Conservation (phyloP, 1,140 invertebrate species). For the Drosophila guanche region DNA sequence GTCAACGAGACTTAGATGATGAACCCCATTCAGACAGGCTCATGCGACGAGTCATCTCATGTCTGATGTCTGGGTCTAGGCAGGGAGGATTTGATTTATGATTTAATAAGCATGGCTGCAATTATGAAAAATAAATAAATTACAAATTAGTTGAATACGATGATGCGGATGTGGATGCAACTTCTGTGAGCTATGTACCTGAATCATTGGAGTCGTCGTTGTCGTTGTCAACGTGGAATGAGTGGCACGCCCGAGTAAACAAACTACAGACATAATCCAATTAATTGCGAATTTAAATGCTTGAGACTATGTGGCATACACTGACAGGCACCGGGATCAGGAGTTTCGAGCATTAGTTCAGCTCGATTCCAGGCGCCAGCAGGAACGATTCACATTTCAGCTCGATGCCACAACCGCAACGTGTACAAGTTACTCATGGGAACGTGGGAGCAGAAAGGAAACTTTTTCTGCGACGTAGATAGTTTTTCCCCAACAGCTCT, state of each 20-base stretch:
- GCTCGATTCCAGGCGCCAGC: conserved; percentile 24
- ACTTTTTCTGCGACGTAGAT: conserved; percentile 67
- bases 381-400: conserved; percentile 45
- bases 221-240: conserved; percentile 11
- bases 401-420: conserved; percentile 41
- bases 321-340: background rate
- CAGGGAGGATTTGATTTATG: conserved; percentile 28
- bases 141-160: conserved; percentile 19
- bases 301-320: conserved; percentile 59
- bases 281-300: conserved; percentile 77
- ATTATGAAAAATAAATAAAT: conserved; percentile 62
- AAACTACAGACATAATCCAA: conserved; percentile 73
- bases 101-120: conserved; percentile 63
- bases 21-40: background rate
- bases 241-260: conserved; percentile 40
- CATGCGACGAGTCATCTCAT: too few species aligned
- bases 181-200: conserved; percentile 1
- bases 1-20: conserved; percentile 18
- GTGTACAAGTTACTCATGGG: conserved; percentile 50
- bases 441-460: conserved; percentile 40
- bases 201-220: background rate
- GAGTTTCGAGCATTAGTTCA: conserved; percentile 4
- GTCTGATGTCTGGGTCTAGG: conserved; percentile 1
- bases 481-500: conserved; percentile 58
- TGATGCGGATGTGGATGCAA: conserved; percentile 2